phyloP scores from a whole-genome alignment of 2,888 invertebrate genomes.

The Spicauda simplicius region DNA sequence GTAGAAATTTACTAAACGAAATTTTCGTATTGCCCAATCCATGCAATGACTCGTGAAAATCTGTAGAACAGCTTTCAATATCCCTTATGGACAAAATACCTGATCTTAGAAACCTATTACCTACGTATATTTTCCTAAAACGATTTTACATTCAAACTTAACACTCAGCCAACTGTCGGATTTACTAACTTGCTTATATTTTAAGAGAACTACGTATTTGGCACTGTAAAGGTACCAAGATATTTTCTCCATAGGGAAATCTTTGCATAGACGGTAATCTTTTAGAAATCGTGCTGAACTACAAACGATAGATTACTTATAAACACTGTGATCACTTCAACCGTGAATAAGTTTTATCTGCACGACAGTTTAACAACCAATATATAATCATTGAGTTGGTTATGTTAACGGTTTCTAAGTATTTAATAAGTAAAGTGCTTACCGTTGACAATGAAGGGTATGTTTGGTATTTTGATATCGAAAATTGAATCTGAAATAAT shows the following conservation, averaged over 20 bases:
- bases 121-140: too few species aligned
- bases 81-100: too few species aligned
- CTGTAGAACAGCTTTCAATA: too few species aligned
- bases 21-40: too few species aligned
- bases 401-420: not conserved
- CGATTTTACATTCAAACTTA: too few species aligned
- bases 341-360: slow-evolving; percentile 53
- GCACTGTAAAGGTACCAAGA: not conserved
- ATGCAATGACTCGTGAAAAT: too few species aligned
- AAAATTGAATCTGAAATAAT: too few species aligned
- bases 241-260: slow-evolving; percentile 48
- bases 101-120: not conserved
- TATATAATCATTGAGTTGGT: not conserved
- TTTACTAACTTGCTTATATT: too few species aligned
- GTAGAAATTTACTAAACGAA: too few species aligned
- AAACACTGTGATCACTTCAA: slow-evolving; percentile 58
- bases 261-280: slow-evolving; percentile 57
- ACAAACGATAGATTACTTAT: slow-evolving; percentile 41
- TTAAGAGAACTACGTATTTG: not conserved
- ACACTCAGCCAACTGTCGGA: too few species aligned
- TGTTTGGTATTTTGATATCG: too few species aligned
- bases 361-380: slow-evolving; percentile 41
- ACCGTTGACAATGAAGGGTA: too few species aligned
- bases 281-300: slow-evolving; percentile 60
- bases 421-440: not conserved